These are phyloP conservation scores for Nemoura dubitans DNA, from an alignment of 2,888 invertebrate species.

Conservation along the genomic window DNA sequence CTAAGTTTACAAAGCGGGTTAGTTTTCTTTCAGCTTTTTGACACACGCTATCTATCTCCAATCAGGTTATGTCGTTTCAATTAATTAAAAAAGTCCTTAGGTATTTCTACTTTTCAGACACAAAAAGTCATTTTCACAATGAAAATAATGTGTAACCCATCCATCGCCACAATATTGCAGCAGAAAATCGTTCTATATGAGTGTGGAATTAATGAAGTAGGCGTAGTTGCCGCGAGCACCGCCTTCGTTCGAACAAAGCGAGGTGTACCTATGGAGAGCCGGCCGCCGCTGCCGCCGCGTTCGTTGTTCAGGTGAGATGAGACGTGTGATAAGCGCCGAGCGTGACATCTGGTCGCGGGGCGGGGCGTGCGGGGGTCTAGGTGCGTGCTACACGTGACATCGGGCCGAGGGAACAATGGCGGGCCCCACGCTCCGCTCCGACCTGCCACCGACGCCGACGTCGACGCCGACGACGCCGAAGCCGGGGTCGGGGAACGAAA, in stretches of 20 bases:
- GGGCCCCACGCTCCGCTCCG: background rate
- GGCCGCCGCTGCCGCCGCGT: background rate
- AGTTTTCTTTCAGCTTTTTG: background rate
- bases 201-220: constrained; percentile 43
- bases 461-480: background rate
- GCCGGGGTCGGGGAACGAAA: background rate
- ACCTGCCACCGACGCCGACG: background rate
- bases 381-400: constrained; percentile 33
- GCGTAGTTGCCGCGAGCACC: constrained; percentile 41
- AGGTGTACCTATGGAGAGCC: background rate
- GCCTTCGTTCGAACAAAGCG: constrained; percentile 45
- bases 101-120: background rate
- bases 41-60: background rate
- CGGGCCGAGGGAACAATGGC: constrained; percentile 44
- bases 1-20: background rate
- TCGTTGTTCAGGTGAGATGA: constrained; percentile 46
- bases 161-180: background rate
- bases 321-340: constrained; percentile 48
- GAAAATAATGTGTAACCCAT: background rate
- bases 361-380: constrained; percentile 37
- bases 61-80: background rate
- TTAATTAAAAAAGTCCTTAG: background rate
- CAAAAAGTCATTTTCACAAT: background rate
- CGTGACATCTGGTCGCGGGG: constrained; percentile 48
- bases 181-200: constrained; percentile 21